Evolutionary conservation across 1,140 invertebrate genomes (phyloP), one percentile per base, ranked within the genome.

Genomic region (Megathymus violae): DNA sequence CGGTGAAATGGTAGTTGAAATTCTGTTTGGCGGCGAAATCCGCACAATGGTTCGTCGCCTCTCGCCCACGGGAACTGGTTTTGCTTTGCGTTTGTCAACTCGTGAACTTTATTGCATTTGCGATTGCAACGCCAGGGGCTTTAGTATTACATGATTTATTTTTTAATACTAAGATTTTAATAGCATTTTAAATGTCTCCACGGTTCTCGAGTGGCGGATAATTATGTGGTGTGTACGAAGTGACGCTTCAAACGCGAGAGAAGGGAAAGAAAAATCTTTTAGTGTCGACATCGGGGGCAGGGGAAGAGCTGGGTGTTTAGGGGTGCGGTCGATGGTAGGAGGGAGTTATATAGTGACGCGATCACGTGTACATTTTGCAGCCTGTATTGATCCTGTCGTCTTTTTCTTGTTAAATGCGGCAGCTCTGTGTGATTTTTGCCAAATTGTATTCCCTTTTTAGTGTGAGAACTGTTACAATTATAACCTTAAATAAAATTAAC

Each of bases 301-400:
- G 78, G 77, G 77, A 67, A 74, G 71, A 66, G 71, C 74, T 78
- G 88, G 86, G 85, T 85, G 88, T 84, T 80, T 80, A 81, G 79
- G 80, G 81, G 86, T 81, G 78, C 76, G 85, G 80, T 81, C 74
- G 78, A 77, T 76, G 75, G 83, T 76, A 76, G 78, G 84, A 80
- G 79, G 79, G 82, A 79, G 84, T 87, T 89, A 85, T 88, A 85
- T 88, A 89, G 87, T 89, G 85, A 85, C 84, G 80, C 84, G 87
- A 88, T 89, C 87, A 89, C 87, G 85, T 90, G 87, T 90, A 88
- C 85, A 90, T 87, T 89, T 89, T 89, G 87, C 85, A 89, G 85
- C 81, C 76, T 78, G 84, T 90, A 90, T 90, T 88, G 87, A 90
- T 90, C 87, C 79, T 81, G 80, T 87, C 82, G 84, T 86, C 81